Base-by-base conservation (phyloP, 2,113 vertebrate species). In the Noctilio leporinus region DNA sequence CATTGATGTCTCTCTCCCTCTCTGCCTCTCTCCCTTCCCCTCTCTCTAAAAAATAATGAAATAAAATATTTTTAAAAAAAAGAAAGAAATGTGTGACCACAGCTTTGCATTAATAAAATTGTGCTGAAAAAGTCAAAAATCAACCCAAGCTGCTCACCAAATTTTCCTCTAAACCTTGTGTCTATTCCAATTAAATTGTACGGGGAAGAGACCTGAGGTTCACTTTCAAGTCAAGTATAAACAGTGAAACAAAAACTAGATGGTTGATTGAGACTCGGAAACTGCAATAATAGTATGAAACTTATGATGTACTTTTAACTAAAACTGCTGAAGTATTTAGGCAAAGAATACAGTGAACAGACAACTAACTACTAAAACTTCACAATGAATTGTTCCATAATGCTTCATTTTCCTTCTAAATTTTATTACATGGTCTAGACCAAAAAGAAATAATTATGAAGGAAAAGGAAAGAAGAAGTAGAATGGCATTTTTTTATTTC, bases 351-450 rank as follows among this genome's bases (percentile, higher is more conserved):
- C 69, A 90, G 47, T 43, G 20, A 81, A 88, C 35, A 26, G 64
- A 12, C n/a, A 88, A 86, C 67, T 91, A 69, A n/a, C n/a, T 86
- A 72, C 20, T 94, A 89, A 89, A 94, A 75, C 5, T 78, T 80
- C 67, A 53, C 8, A 80, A 35, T n/a, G 8, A 89, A 45, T 6
- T 76, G 15, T 57, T 64, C 26, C 51, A 70, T 9, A 28, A 24
- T 73, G n/a, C 30, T 89, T 96, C 49, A 91, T 91, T 83, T 95
- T 82, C 87, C 73, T 85, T 82, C 85, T 86, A 73, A 86, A 94
- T 33, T 73, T 77, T 70, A 16, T 73, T 78, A 80, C 89, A 65
- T 67, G 30, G 28, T 28, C n/a, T 64, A 80, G 5, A 49, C n/a
- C 20, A 70, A 80, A 72, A 82, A 19, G 86, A 70, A 75, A 35